These are phyloP conservation scores for Leuciscus idus DNA, from an alignment of 2,113 vertebrate species.

Conservation along the genomic window DNA sequence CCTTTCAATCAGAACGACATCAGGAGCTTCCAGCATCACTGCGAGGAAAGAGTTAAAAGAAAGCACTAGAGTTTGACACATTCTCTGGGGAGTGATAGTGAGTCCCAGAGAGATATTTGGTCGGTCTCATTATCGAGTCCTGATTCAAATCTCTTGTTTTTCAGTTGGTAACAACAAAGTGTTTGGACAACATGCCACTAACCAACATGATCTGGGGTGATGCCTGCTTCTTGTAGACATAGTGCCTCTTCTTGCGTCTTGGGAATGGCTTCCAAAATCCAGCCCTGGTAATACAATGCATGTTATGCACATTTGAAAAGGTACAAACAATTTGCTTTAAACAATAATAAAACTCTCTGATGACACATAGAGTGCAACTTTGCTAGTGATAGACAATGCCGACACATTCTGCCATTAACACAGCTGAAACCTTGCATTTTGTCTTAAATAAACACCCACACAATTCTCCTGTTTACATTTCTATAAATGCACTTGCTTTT, in stretches of 20 bases:
- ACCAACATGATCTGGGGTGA: slow-evolving; percentile 87
- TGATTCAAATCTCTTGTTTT: slow-evolving; percentile 25
- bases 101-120: slow-evolving; percentile 27
- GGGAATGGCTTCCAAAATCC: slow-evolving; percentile 89
- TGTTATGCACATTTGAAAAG: slow-evolving; percentile 28
- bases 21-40: slow-evolving; percentile 87
- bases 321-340: slow-evolving; percentile 12
- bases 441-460: neutral
- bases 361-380: neutral
- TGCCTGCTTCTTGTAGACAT: slow-evolving; percentile 81
- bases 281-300: slow-evolving; percentile 80
- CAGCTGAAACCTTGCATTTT: slow-evolving; percentile 8
- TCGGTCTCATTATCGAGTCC: slow-evolving; percentile 29
- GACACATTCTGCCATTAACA: neutral
- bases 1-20: slow-evolving; percentile 84
- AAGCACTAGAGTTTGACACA: slow-evolving; percentile 13
- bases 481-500: slow-evolving; percentile 28
- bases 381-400: neutral
- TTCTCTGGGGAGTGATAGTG: slow-evolving; percentile 7
- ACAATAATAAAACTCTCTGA: slow-evolving; percentile 11
- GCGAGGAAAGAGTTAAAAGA: slow-evolving; percentile 36
- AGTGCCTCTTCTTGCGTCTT: slow-evolving; percentile 82
- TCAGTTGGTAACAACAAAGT: slow-evolving; percentile 26
- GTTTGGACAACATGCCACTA: slow-evolving; percentile 60
- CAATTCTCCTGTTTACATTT: slow-evolving; percentile 32